Conservation (phyloP, 2,113 vertebrate species). For the Salvelinus alpinus region DNA sequence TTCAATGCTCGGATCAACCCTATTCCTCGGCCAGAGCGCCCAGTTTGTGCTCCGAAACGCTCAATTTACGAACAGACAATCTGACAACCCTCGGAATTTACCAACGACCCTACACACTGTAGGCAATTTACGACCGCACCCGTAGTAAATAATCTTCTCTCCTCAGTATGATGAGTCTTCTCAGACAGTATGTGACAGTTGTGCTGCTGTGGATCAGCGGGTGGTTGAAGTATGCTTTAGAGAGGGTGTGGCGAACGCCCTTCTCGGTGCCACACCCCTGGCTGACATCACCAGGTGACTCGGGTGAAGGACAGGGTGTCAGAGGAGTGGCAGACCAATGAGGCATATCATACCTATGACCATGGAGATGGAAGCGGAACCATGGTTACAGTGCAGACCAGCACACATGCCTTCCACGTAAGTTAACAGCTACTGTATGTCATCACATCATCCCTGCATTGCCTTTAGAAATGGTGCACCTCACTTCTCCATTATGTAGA, state of each 20-base stretch:
- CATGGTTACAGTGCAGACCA: slow-evolving; percentile 70
- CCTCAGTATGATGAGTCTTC: slow-evolving; percentile 44
- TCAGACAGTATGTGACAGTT: slow-evolving; percentile 25
- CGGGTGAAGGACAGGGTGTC: not conserved
- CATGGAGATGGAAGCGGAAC: slow-evolving; percentile 34
- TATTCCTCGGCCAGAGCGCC: too few species aligned
- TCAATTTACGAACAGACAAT: too few species aligned
- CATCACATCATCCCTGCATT: not conserved
- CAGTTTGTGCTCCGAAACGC: too few species aligned
- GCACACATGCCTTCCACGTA: slow-evolving; percentile 67
- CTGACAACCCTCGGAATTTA: too few species aligned
- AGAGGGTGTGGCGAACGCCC: slow-evolving; percentile 36
- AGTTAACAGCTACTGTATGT: slow-evolving; percentile 39
- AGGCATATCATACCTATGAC: slow-evolving; percentile 57
- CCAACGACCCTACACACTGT: too few species aligned
- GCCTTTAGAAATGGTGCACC: not conserved
- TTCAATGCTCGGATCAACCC: too few species aligned
- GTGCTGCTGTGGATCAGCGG: slow-evolving; percentile 41
- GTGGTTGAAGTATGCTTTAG: slow-evolving; percentile 42
- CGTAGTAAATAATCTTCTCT: not conserved
- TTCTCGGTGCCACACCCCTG: slow-evolving; percentile 8
- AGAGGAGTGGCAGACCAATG: slow-evolving; percentile 63
- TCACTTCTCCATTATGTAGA: not conserved
- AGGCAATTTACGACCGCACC: not conserved
- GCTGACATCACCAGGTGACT: slow-evolving; percentile 10